Percentiles rank a stretch among this genome's conserved stretches.
Conservation (phyloP, 2,888 invertebrate genomes). For the Eulithis prunata region DNA sequence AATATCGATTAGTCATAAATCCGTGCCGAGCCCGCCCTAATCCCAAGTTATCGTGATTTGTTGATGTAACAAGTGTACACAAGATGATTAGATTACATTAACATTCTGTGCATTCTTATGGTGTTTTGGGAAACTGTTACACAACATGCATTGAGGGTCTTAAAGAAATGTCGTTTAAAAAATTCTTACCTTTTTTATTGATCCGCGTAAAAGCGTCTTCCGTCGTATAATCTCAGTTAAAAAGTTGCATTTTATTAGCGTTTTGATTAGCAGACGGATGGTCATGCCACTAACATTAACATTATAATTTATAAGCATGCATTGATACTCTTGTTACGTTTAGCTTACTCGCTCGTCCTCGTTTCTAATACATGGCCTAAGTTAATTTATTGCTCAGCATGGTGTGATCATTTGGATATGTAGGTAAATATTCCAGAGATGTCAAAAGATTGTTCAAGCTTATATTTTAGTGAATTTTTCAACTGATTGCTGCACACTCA, state of each 20-base stretch:
- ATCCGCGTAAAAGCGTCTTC: too few species aligned
- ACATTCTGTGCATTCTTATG: constrained; percentile 30
- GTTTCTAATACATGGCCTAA: too few species aligned
- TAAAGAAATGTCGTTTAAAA: not conserved
- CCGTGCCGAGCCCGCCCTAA: constrained; percentile 40
- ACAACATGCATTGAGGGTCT: constrained; percentile 11
- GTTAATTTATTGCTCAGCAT: too few species aligned
- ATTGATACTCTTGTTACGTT: too few species aligned
- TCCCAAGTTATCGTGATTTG: constrained; percentile 51
- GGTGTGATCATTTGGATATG: too few species aligned
- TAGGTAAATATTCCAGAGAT: not conserved
- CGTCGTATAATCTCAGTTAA: too few species aligned
- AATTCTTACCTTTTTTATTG: too few species aligned
- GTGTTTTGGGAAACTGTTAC: constrained; percentile 26
- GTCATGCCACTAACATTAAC: too few species aligned
- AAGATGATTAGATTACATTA: constrained; percentile 49
- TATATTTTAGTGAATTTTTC: not conserved
- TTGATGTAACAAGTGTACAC: constrained; percentile 50
- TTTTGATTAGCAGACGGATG: too few species aligned
- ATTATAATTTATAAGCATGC: too few species aligned
- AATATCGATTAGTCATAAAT: constrained; percentile 41
- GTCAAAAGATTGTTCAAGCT: not conserved
- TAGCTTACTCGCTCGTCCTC: too few species aligned
- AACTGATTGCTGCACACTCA: constrained; percentile 4
- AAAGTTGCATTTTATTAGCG: too few species aligned